Evolutionary conservation across 2,797 vertebrate species (phyloP), one percentile per base, ranked within the genome.

Genomic region (Muraenolepis orangiensis): DNA sequence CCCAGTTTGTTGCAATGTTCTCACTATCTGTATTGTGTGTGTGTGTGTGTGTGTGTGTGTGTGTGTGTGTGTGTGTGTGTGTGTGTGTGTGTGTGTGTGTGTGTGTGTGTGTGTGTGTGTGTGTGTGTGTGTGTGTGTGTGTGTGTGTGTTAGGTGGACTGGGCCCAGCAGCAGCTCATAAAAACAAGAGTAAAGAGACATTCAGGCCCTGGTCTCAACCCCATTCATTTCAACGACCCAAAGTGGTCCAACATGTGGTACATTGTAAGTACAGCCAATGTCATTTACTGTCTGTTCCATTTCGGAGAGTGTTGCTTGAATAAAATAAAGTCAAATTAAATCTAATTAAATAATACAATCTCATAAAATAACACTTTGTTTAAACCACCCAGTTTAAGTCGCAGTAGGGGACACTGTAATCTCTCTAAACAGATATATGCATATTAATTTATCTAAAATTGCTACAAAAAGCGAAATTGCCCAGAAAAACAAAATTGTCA

Each of bases 211-310:
- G 94, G 96, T 74, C 86, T 85, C 0, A 89, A 87, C 0, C 73
- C 91, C 13, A 71, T 94, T 76, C 85, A 94, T 76, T 97, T 98
- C 90, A 96, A 95, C 0, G 96, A 98, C 86, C 95, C 95, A 0
- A 95, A 95, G 80, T 98, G 96, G 96, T 94, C 96, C 73, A 95
- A 93, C 92, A 98, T 98, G 96, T 98, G 96, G 96, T 98, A 97
- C 87, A 93, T 98, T 90, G 96, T 98, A 87, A 93, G 95, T 95
- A 26, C 14, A 38, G 16, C 1, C 3, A 34, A 42, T 42, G 6
- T 8, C 72, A 1, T 74, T 10, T 70, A 23, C 61, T 66, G 61
- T 11, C 42, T 51, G 46, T 51, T 20, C 4, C 46, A 20, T 51
- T 51, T 6, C 3, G 46, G 18, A 51, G 18, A 16, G 18, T 6